phyloP scores from a whole-genome alignment of 2,113 vertebrate species.

The Rutilus rutilus region DNA sequence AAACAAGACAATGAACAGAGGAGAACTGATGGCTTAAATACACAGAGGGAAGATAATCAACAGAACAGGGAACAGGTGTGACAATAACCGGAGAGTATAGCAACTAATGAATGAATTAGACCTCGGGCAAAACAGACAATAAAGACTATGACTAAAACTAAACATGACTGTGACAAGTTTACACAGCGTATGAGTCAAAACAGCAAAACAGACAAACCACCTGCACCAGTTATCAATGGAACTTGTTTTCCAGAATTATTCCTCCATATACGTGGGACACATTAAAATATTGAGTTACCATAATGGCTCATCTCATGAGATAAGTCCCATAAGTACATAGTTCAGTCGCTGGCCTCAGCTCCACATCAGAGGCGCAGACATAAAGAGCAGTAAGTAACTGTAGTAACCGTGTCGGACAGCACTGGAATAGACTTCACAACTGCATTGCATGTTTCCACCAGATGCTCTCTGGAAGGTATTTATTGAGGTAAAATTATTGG shows the following conservation, averaged over 20 bases:
- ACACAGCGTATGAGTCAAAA: background rate
- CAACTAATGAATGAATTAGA: no score
- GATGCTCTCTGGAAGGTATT: conserved; percentile 58
- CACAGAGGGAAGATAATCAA: no score
- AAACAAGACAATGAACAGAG: no score
- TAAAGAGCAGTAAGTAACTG: conserved; percentile 55
- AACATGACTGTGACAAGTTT: background rate
- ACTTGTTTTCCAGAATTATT: background rate
- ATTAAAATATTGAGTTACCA: background rate
- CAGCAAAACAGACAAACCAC: conserved; percentile 22
- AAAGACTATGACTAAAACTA: no score
- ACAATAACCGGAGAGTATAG: no score
- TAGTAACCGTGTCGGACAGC: conserved; percentile 61
- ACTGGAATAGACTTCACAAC: conserved; percentile 55
- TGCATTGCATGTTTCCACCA: conserved; percentile 66
- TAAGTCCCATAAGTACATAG: background rate
- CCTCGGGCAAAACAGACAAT: no score
- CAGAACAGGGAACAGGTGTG: no score
- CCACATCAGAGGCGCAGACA: conserved; percentile 24
- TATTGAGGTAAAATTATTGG: no score
- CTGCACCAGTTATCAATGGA: background rate
- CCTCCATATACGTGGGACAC: background rate
- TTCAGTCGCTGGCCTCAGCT: background rate
- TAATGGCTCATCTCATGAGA: conserved; percentile 1
- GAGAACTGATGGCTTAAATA: no score